Percentiles rank a stretch among this genome's conserved stretches.
These are phyloP conservation scores for Porites cylindrica DNA, from an alignment of 92 coral and sea anemone genomes.

Conservation along the genomic window DNA sequence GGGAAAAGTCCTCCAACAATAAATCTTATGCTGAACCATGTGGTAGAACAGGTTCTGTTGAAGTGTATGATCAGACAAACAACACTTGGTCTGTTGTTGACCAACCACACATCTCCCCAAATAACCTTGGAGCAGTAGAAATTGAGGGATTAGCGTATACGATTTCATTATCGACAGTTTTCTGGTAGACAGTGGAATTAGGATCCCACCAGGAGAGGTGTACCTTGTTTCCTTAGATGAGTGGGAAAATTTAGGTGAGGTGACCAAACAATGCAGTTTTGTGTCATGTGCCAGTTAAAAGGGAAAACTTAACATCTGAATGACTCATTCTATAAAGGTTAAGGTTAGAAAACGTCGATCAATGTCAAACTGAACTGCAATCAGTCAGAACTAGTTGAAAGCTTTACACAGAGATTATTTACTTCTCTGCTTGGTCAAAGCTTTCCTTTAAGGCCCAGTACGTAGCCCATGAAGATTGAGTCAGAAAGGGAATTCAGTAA, in stretches of 20 bases:
- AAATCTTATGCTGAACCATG: background rate
- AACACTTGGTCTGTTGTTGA: slow-evolving; percentile 3
- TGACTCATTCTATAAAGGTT: background rate
- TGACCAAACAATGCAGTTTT: background rate
- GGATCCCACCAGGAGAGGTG: slow-evolving; percentile 46
- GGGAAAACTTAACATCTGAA: background rate
- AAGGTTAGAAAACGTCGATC: too few species aligned
- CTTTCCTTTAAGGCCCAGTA: too few species aligned
- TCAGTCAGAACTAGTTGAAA: too few species aligned
- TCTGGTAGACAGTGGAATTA: slow-evolving; percentile 35
- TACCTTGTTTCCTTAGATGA: slow-evolving; percentile 15
- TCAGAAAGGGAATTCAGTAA: too few species aligned
- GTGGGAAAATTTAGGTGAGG: slow-evolving; percentile 25
- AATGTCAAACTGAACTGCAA: too few species aligned
- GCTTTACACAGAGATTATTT: too few species aligned
- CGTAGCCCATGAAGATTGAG: too few species aligned
- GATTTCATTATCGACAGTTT: slow-evolving; percentile 1
- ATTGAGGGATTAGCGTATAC: background rate
- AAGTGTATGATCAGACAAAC: background rate
- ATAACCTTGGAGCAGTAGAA: slow-evolving; percentile 27
- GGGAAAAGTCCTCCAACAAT: background rate
- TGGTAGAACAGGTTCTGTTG: slow-evolving; percentile 1
- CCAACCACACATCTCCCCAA: slow-evolving; percentile 35
- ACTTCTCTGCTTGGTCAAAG: too few species aligned
- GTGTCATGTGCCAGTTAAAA: slow-evolving; percentile 16